A percentile compares a stretch with the other conserved stretches of the same genome.
These are phyloP conservation scores for Heptranchias perlo DNA, from an alignment of 2,113 vertebrate genomes.

Conservation along the genomic window DNA sequence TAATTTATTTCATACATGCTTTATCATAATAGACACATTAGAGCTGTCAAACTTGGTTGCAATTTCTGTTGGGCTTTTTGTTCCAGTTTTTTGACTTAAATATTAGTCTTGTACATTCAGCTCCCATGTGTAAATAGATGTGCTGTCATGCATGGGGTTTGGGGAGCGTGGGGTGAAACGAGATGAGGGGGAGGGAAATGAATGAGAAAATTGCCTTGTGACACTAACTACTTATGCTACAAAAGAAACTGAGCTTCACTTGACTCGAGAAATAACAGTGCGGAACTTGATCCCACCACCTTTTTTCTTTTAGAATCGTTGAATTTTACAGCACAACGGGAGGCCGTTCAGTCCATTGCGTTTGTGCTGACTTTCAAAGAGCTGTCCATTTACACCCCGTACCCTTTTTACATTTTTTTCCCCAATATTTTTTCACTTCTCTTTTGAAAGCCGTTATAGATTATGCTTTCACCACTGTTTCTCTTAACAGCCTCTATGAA, in stretches of 20 bases:
- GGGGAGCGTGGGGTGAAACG: not conserved
- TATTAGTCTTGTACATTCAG: not conserved
- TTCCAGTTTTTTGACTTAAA: not conserved
- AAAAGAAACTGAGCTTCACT: not conserved
- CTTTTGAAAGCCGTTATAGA: not conserved
- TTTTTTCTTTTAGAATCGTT: not conserved
- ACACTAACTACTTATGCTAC: not conserved
- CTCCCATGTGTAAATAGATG: not conserved
- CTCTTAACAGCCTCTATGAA: not conserved
- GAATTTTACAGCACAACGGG: not conserved
- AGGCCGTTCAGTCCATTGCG: not conserved
- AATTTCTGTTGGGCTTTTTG: not conserved
- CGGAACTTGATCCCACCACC: not conserved
- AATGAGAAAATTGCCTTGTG: not conserved
- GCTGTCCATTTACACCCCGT: too few relatives aligned
- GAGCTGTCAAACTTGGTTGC: not conserved
- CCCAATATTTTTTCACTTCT: not conserved
- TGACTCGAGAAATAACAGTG: not conserved
- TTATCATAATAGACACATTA: not conserved
- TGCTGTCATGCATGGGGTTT: not conserved
- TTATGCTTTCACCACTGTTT: not conserved
- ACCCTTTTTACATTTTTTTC: too few relatives aligned
- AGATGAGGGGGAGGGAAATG: not conserved
- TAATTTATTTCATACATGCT: not conserved
- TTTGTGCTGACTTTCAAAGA: not conserved